Evolutionary conservation across 1,140 invertebrate genomes (phyloP), one percentile per base, ranked within the genome.

Genomic region (Orchestia grillus): DNA sequence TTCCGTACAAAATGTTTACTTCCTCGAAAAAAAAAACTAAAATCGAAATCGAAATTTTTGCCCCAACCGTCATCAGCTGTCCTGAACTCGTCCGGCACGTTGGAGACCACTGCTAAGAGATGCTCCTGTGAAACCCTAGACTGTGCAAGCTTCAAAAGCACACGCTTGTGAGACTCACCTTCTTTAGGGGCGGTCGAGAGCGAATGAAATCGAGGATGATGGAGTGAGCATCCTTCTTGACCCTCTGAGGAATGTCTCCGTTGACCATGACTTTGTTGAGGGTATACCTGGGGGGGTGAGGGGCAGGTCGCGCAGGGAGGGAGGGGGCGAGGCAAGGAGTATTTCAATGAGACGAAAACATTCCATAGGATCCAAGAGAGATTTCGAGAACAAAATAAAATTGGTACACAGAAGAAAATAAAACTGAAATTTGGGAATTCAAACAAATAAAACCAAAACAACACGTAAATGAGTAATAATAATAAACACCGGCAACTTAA

Each of bases 191-290:
- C 47, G 99, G 99, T 97, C 99, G 98, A 97, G 99, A 99, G 97
- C 99, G 98, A 97, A 99, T 99, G 97, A 99, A 99, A 97, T 99
- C 99, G 96, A 99, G 98, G 97, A 99, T 99, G 97, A 99, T 98
- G 90, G 98, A 98, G 97, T 99, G 99, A 19, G 99, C 99, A 97
- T 99, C 99, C 97, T 99, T 99, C 97, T 99, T 99, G 44, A 99
- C 98, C 97, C 98, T 98, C 44, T 98, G 98, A 91, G 98, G 98
- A 97, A 99, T 98, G 97, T 98, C 98, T 62, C 98, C 98, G 97
- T 99, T 98, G 0, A 99, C 98, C 98, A 98, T 98, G 96, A 98
- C 98, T 95, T 97, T 97, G 95, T 97, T 97, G 77, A 97, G 96
- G 42, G 96, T 97, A 96, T 97, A 97, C 90, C 96, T 97, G 96